phyloP scores from a whole-genome alignment of 64 coral and sea anemone genomes.

The Orbicella faveolata region DNA sequence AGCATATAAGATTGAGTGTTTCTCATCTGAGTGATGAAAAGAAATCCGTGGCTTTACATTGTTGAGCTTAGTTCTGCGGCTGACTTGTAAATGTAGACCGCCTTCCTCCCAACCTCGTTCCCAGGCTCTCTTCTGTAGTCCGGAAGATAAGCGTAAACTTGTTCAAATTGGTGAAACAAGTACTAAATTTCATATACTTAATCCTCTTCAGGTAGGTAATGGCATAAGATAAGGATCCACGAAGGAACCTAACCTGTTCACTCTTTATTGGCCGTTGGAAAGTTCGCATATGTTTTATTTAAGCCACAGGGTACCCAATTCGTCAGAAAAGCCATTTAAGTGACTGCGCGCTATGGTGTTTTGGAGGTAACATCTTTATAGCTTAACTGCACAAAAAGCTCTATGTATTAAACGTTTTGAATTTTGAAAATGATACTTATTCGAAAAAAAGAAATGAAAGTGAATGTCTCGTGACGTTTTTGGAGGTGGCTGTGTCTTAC shows the following conservation, averaged over 20 bases:
- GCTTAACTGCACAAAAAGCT: too few species aligned
- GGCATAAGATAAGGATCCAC: conserved; percentile 10
- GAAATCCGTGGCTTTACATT: too few species aligned
- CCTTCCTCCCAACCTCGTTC: too few species aligned
- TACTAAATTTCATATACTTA: conserved; percentile 7
- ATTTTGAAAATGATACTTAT: not conserved
- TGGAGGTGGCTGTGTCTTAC: not conserved
- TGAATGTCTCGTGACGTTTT: not conserved
- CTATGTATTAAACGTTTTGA: too few species aligned
- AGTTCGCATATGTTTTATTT: too few species aligned
- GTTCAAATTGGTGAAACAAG: conserved; percentile 16
- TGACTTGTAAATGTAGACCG: too few species aligned
- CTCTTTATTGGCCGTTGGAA: too few species aligned
- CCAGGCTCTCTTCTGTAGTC: too few species aligned
- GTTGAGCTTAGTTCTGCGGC: too few species aligned
- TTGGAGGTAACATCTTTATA: not conserved
- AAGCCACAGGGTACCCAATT: not conserved
- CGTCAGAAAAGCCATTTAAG: not conserved
- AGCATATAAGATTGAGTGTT: too few species aligned
- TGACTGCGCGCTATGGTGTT: not conserved
- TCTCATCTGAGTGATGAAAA: too few species aligned
- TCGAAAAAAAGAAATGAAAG: not conserved
- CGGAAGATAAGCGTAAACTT: conserved; percentile 33
- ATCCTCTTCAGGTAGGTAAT: conserved; percentile 21
- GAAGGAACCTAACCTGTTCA: too few species aligned